phyloP scores from a whole-genome alignment of 2,113 vertebrate genomes.

The Numenius arquata region DNA sequence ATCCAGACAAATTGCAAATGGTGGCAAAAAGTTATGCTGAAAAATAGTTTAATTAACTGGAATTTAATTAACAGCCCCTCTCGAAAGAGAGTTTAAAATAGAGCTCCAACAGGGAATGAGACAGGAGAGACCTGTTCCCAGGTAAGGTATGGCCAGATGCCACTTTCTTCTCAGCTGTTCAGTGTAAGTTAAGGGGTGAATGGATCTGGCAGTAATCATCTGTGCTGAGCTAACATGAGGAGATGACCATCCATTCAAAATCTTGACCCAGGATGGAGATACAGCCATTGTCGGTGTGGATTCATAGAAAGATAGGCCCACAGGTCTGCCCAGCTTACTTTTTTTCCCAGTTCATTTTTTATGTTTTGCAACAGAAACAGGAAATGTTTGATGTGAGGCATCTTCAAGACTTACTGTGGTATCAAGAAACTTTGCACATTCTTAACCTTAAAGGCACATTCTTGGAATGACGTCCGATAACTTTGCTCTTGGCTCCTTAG shows the following conservation, averaged over 20 bases:
- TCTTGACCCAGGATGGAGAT: slow-evolving; percentile 4
- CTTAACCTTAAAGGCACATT: slow-evolving; percentile 60
- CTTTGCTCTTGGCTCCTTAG: slow-evolving; percentile 55
- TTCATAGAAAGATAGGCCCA: background rate
- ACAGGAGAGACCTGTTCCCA: background rate
- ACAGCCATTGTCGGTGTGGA: background rate
- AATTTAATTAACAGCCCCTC: background rate
- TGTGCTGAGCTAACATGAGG: background rate
- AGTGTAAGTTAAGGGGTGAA: background rate
- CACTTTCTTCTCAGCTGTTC: background rate
- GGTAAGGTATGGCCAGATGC: background rate
- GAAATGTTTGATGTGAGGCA: slow-evolving; percentile 63
- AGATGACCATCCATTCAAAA: background rate
- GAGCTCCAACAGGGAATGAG: background rate
- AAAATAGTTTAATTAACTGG: background rate
- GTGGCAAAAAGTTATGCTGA: background rate
- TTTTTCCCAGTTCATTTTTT: background rate
- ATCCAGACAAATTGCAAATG: background rate
- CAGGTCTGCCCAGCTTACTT: background rate
- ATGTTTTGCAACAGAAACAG: slow-evolving; percentile 41
- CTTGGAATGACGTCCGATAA: slow-evolving; percentile 45
- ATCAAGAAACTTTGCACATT: slow-evolving; percentile 36
- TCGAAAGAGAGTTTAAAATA: background rate
- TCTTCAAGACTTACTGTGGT: slow-evolving; percentile 40
- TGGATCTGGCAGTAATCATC: background rate